Conservation (phyloP, 2,888 invertebrate species). For the Euphydryas editha region DNA sequence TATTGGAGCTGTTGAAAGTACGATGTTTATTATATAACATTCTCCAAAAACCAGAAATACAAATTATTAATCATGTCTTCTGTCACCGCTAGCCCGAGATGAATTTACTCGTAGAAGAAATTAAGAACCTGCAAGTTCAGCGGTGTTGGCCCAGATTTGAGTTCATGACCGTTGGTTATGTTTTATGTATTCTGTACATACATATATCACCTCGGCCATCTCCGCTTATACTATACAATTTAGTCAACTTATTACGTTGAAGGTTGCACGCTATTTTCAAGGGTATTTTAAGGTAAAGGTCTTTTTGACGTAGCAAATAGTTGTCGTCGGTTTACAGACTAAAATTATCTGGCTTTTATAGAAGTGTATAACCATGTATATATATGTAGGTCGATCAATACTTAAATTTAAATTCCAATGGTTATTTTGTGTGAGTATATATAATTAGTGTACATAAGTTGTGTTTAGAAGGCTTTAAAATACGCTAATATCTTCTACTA, state of each 20-base stretch:
- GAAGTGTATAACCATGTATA: neutral
- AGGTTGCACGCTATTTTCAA: conserved; percentile 1
- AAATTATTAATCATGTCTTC: no score
- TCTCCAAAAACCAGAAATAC: no score
- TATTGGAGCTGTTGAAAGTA: no score
- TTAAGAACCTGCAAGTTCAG: no score
- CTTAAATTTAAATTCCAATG: neutral
- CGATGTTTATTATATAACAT: no score
- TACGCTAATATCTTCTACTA: no score
- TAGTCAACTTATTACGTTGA: neutral
- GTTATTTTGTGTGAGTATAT: neutral
- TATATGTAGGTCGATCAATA: neutral
- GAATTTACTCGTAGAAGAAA: no score
- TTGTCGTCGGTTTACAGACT: conserved; percentile 12
- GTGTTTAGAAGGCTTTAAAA: neutral
- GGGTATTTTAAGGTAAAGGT: conserved; percentile 22
- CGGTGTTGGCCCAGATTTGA: no score
- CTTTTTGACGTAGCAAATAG: conserved; percentile 15
- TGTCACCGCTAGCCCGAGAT: no score
- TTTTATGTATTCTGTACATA: no score
- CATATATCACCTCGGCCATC: no score
- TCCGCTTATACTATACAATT: neutral
- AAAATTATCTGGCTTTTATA: conserved; percentile 9
- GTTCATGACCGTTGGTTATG: no score
- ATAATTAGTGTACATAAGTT: neutral